Percentiles rank a stretch among this genome's conserved stretches.
Evolutionary conservation across 2,113 vertebrate species (phyloP).

Genomic region (Melozone crissalis): DNA sequence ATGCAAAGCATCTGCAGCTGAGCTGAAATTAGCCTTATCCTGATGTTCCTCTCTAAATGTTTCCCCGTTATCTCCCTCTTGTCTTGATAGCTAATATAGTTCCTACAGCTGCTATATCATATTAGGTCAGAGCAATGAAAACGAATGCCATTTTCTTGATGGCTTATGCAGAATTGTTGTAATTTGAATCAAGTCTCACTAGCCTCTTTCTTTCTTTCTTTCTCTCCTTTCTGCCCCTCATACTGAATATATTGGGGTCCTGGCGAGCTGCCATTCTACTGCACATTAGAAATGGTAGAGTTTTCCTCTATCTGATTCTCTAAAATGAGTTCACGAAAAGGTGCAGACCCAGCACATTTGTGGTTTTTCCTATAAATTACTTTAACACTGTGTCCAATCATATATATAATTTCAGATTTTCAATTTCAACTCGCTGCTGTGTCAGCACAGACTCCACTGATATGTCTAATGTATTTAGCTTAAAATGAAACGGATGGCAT

Average conservation of each 20-base stretch:
- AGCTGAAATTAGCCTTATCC: slow-evolving; percentile 58
- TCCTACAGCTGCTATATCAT: slow-evolving; percentile 68
- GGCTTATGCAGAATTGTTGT: slow-evolving; percentile 81
- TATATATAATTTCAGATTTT: slow-evolving; percentile 93
- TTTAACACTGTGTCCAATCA: slow-evolving; percentile 90
- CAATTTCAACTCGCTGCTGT: slow-evolving; percentile 89
- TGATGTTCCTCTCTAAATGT: slow-evolving; percentile 46
- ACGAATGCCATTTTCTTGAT: slow-evolving; percentile 78
- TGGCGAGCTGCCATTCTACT: slow-evolving; percentile 82
- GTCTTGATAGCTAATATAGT: slow-evolving; percentile 75
- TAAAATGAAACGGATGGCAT: slow-evolving; percentile 89
- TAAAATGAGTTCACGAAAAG: slow-evolving; percentile 86
- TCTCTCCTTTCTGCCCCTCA: slow-evolving; percentile 58
- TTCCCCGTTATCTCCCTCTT: slow-evolving; percentile 74
- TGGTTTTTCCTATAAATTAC: slow-evolving; percentile 89
- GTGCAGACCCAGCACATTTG: slow-evolving; percentile 89
- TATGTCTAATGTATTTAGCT: slow-evolving; percentile 89
- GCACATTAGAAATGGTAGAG: slow-evolving; percentile 85
- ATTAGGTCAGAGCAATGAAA: slow-evolving; percentile 80
- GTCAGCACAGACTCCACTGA: slow-evolving; percentile 88
- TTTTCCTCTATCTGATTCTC: slow-evolving; percentile 88
- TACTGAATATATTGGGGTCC: slow-evolving; percentile 73
- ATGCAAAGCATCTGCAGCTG: neutral
- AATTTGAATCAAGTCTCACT: slow-evolving; percentile 79
- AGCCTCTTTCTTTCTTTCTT: slow-evolving; percentile 46